A percentile compares a stretch with the other conserved stretches of the same genome.
These are phyloP conservation scores for Pentalonia nigronervosa DNA, from an alignment of 1,140 invertebrate genomes.

Conservation along the genomic window DNA sequence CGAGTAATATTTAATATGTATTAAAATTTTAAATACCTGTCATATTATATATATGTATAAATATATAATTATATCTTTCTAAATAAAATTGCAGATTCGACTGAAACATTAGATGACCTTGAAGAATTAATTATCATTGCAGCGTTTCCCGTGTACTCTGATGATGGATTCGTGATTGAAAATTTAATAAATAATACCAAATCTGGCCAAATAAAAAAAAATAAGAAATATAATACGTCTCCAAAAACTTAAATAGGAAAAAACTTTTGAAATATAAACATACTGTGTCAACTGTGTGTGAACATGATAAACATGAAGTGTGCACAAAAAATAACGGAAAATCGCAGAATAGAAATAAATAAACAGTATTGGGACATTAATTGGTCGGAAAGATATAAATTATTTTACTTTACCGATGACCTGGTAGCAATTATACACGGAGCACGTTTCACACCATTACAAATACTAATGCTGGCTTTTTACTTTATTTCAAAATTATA, in stretches of 20 bases:
- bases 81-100: not conserved
- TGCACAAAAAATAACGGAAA: not conserved
- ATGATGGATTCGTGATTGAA: conserved; percentile 11
- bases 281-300: not conserved
- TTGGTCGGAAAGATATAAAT: not conserved
- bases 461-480: too few relatives aligned
- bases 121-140: not conserved
- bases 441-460: too few relatives aligned
- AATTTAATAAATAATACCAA: not conserved
- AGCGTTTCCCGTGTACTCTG: not conserved
- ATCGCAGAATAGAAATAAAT: not conserved
- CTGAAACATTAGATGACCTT: not conserved
- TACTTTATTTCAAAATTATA: too few relatives aligned
- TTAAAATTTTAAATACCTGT: too few relatives aligned
- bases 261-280: not conserved
- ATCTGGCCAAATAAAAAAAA: not conserved
- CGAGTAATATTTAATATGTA: too few relatives aligned
- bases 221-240: not conserved
- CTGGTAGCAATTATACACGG: too few relatives aligned
- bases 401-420: too few relatives aligned
- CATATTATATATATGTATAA: too few relatives aligned
- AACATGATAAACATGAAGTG: conserved; percentile 4
- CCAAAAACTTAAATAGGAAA: not conserved
- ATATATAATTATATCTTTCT: too few relatives aligned
- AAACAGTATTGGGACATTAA: not conserved